Evolutionary conservation across 2,888 invertebrate genomes (phyloP), one percentile per base, ranked within the genome.

Genomic region (Amblyteles armatorius): DNA sequence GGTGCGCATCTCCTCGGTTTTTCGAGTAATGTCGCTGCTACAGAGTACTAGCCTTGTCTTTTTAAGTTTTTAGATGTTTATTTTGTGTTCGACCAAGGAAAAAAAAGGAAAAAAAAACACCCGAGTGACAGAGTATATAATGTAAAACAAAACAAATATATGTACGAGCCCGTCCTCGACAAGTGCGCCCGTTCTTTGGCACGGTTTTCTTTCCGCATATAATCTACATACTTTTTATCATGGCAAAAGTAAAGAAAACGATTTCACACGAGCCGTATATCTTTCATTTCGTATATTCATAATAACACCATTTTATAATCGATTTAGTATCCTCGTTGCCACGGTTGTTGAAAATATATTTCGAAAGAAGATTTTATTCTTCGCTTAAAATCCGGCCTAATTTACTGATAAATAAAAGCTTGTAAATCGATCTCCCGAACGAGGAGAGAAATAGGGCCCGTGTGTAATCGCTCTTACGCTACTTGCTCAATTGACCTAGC

Each of bases 11-110:
- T 67, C 36, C 29, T 74, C 69, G 74, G 72, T 68, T 72, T 50
- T 69, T 83, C 57, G 84, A 84, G 74, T 73, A 44, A 67, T 67
- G 68, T 78, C 68, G 82, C 81, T 84, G 81, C 69, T 65, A 78
- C 80, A 82, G 74, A 82, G 72, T 84, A 85, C 86, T 87, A 88
- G 89, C 89, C 86, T 87, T 88, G 87, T 89, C 86, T 87, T 86
- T 89, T 91, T 91, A 91, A 91, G 91, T 91, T 91, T 92, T 89
- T 91, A 92, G 90, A 91, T 92, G 90, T 91, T 92, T 91, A 92
- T 92, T 91, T 90, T 87, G 88, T 89, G 89, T 88, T 86, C 72
- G 68, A 83, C 72, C 83, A 87, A 71, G 77, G 67, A 33, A 79
- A 84, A 78, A 79, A 40, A 52, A 71, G 19, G 76, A 72, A 22